phyloP scores from a whole-genome alignment of 2,888 invertebrate species.

The Chouioia cunea region DNA sequence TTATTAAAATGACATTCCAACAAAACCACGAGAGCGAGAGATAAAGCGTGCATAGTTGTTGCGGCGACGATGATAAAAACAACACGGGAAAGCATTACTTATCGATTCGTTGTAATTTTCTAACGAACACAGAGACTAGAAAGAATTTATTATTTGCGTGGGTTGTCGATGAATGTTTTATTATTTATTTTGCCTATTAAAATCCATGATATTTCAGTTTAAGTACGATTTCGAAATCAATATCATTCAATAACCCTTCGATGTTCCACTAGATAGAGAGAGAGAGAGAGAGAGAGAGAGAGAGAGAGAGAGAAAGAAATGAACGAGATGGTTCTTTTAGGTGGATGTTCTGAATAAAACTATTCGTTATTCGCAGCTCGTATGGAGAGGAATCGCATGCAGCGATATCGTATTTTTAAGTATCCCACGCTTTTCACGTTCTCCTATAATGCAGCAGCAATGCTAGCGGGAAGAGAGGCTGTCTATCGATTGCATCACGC shows the following conservation, averaged over 20 bases:
- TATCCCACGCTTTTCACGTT: conserved; percentile 6
- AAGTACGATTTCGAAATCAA: too few relatives aligned
- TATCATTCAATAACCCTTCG: too few relatives aligned
- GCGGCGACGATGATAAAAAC: conserved; percentile 31
- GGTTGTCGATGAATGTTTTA: neutral
- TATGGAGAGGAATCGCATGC: neutral
- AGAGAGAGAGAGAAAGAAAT: too few relatives aligned
- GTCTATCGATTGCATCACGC: conserved; percentile 10
- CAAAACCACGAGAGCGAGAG: conserved; percentile 11
- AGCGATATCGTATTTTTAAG: conserved; percentile 20
- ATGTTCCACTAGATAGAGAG: too few relatives aligned
- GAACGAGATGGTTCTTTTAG: too few relatives aligned
- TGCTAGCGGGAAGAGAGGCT: too few relatives aligned
- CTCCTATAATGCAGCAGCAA: neutral
- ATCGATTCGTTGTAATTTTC: conserved; percentile 22
- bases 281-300: too few relatives aligned
- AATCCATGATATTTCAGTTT: neutral
- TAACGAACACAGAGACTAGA: neutral
- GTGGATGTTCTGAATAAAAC: too few relatives aligned
- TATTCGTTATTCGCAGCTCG: too few relatives aligned
- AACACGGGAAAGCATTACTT: conserved; percentile 35
- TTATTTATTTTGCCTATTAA: neutral
- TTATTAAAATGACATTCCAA: conserved; percentile 44
- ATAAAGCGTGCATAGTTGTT: conserved; percentile 22
- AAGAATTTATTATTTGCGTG: conserved; percentile 14